Conservation (phyloP, 2,797 vertebrate genomes). For the Hydrolagus colliei region DNA sequence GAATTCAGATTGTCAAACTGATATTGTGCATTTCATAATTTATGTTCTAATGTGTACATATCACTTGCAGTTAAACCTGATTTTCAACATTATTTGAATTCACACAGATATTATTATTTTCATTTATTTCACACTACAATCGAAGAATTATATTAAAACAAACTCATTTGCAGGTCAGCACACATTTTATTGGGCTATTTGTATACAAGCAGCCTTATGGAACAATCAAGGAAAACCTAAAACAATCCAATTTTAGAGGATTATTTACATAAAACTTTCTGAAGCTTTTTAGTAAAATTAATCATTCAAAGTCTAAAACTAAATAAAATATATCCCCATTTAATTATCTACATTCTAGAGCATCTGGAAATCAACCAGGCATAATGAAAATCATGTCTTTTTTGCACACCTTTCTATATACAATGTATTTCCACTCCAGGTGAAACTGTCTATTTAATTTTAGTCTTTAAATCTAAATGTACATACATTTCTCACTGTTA, state of each 20-base stretch:
- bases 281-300: conserved; percentile 33
- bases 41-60: neutral
- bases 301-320: conserved; percentile 37
- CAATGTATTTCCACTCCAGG: conserved; percentile 53
- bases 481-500: conserved; percentile 39
- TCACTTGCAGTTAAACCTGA: neutral
- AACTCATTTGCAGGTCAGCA: conserved; percentile 11
- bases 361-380: conserved; percentile 60
- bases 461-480: conserved; percentile 26
- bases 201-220: conserved; percentile 1
- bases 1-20: too few species aligned
- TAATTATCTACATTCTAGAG: conserved; percentile 49
- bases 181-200: conserved; percentile 24
- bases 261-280: conserved; percentile 47
- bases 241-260: neutral
- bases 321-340: conserved; percentile 32
- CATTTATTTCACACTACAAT: neutral
- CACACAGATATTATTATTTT: neutral
- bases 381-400: conserved; percentile 56
- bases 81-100: neutral
- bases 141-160: neutral
- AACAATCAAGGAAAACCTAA: conserved; percentile 27
- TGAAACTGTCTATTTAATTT: conserved; percentile 44
- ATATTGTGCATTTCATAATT: neutral
- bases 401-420: conserved; percentile 63